Conservation (phyloP, 1,140 invertebrate species). For the Macrocentrus cingulum region DNA sequence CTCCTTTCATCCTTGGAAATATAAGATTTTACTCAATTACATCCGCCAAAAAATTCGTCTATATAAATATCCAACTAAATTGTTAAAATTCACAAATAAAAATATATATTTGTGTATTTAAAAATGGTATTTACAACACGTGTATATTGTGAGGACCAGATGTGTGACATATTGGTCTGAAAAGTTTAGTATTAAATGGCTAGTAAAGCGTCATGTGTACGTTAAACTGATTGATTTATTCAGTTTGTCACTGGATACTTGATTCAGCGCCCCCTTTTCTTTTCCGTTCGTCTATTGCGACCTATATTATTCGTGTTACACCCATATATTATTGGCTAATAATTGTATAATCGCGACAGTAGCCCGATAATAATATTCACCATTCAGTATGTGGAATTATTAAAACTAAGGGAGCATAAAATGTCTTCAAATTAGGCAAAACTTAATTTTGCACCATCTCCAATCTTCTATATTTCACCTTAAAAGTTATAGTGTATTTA, state of each 20-base stretch:
- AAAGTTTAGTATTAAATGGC: constrained; percentile 41
- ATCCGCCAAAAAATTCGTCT: too few relatives aligned
- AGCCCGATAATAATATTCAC: constrained; percentile 50
- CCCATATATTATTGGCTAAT: constrained; percentile 52
- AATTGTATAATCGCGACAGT: constrained; percentile 56
- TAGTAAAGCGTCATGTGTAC: constrained; percentile 26
- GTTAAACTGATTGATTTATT: constrained; percentile 41
- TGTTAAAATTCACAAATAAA: too few relatives aligned
- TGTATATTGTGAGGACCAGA: too few relatives aligned
- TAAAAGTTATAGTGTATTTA: too few relatives aligned
- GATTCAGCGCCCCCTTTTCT: constrained; percentile 1
- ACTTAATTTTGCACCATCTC: too few relatives aligned
- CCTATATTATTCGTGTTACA: constrained; percentile 55
- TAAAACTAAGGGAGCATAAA: constrained; percentile 8
- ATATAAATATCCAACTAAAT: too few relatives aligned
- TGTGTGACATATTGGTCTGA: constrained; percentile 48
- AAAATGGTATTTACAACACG: too few relatives aligned
- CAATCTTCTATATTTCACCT: too few relatives aligned
- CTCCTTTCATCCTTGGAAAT: too few relatives aligned
- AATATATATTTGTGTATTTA: too few relatives aligned
- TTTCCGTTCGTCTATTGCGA: not conserved
- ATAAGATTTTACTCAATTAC: too few relatives aligned
- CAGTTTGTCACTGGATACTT: constrained; percentile 49
- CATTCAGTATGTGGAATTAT: constrained; percentile 16
- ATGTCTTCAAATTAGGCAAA: not conserved